Base-by-base conservation (phyloP, 1,140 invertebrate species). In the Drosophila persimilis region DNA sequence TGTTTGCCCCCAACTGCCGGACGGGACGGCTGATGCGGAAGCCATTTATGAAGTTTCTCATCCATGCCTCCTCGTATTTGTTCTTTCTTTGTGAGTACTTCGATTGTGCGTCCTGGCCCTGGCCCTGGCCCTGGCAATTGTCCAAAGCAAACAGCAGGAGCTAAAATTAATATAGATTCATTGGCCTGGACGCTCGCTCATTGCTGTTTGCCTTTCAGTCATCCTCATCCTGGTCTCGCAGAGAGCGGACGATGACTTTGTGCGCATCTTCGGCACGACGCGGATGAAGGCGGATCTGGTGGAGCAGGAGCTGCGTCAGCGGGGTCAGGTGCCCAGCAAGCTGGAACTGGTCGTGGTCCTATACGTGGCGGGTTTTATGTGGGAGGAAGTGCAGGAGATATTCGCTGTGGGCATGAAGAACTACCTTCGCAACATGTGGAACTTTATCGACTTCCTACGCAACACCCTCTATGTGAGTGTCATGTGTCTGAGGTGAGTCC, bases 1-100 rank as follows among this genome's bases (percentile, higher is more conserved):
- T 97, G 92, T 83, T 97, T 11, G 94, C 95, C 0, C 97, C 97
- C 0, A 94, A 95, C 67, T 95, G 95, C 51, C 92, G 93, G 26
- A 94, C 94, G 20, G 97, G 96, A 0, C 94, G 94, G 81, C 92
- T 97, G 3, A 95, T 98, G 93, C 94, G 96, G 69, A 96, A 96
- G 83, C 97, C 97, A 0, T 98, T 98, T 90, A 97, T 98, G 95
- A 98, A 98, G 92, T 99, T 99, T 91, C 94, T 98, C 63, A 95
- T 96, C 60, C 97, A 98, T 86, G 96, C 97, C 0, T 96, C 96
- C 0, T 97, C 97, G 13, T 98, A 98, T 91, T 92, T 98, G 43
- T 97, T 98, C 92, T 98, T 98, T 91, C 93, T 99, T 45, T 92
- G 97, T 97, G 90, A 94, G 95, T 91, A 73, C 6, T 11, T 52